Conservation (phyloP, 2,888 invertebrate genomes). For the Pyrgus malvae region DNA sequence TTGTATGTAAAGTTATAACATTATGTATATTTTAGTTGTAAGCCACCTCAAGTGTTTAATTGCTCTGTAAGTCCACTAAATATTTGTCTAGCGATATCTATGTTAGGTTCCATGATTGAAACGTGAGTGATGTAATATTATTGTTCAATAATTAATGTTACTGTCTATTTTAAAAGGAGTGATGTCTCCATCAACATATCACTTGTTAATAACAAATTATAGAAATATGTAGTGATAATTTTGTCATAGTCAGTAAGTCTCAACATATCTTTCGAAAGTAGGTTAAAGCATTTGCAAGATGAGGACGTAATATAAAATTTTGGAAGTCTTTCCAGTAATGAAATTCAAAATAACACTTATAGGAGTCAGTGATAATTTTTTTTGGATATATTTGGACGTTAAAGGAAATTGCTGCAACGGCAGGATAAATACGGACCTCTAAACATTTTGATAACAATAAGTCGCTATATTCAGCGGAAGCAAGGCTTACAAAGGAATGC, state of each 20-base stretch:
- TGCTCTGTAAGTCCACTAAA: constrained; percentile 65
- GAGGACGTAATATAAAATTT: constrained; percentile 26
- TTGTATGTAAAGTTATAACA: constrained; percentile 55
- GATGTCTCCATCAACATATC: constrained; percentile 79
- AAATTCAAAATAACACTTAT: constrained; percentile 1
- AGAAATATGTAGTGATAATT: constrained; percentile 71
- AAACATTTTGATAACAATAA: too few relatives aligned
- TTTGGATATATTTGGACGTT: too few relatives aligned
- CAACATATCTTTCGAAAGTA: constrained; percentile 67
- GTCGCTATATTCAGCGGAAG: too few relatives aligned
- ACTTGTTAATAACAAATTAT: constrained; percentile 80
- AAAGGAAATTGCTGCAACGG: too few relatives aligned
- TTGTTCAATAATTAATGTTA: constrained; percentile 64
- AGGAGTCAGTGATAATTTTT: not conserved
- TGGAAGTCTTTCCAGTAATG: constrained; percentile 3
- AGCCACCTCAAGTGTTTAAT: constrained; percentile 74
- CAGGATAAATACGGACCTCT: too few relatives aligned
- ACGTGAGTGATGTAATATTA: constrained; percentile 50
- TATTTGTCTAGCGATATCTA: constrained; percentile 49
- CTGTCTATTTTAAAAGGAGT: constrained; percentile 67
- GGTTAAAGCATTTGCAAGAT: constrained; percentile 41
- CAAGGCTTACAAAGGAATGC: too few relatives aligned
- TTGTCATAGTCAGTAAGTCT: constrained; percentile 66
- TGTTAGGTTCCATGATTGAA: constrained; percentile 54
- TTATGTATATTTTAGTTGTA: constrained; percentile 66